Base-by-base conservation (phyloP, 2,113 vertebrate species). In the Ictalurus furcatus region DNA sequence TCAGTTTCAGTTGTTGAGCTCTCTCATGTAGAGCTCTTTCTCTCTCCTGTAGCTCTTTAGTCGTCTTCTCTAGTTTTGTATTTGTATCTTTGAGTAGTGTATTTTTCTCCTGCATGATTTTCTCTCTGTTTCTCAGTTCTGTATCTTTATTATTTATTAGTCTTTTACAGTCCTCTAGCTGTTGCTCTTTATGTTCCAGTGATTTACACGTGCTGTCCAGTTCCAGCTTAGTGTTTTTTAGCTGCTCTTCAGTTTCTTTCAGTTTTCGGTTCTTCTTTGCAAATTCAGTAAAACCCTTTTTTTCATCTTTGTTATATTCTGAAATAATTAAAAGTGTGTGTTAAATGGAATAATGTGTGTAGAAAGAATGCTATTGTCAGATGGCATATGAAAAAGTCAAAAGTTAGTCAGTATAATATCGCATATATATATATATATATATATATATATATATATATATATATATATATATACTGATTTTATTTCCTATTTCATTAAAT, bases 11-110 rank as follows among this genome's bases (percentile, higher is more conserved):
- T 40, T 74, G 71, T 74, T 74, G 34, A 74, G 40, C 37, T 74
- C 71, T 74, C 73, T 74, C 73, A 9, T 74, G 34, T 74, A 74
- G 34, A 44, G 23, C 73, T 73, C 71, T 73, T 19, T 73, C 37
- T 74, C 37, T 74, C 71, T 74, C 37, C 28, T 88, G 12, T 40
- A 88, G 25, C 34, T 84, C 52, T 54, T 80, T n/a, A 80, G 3
- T 80, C 71, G 0, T 34, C 69, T 34, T 71, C 30, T 34, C 69
- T n/a, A n/a, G 4, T 67, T 28, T n/a, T 67, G 9, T 67, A 13
- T 67, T 67, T n/a, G 65, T 67, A n/a, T n/a, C 65, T 67, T 67
- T 67, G 65, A 67, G 25, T n/a, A 11, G 11, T n/a, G 25, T 0
- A 8, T 67, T 28, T n/a, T 67, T n/a, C 25, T 67, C 65, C 65